Base-by-base conservation (phyloP, 2,113 vertebrate genomes). In the Strix uralensis region DNA sequence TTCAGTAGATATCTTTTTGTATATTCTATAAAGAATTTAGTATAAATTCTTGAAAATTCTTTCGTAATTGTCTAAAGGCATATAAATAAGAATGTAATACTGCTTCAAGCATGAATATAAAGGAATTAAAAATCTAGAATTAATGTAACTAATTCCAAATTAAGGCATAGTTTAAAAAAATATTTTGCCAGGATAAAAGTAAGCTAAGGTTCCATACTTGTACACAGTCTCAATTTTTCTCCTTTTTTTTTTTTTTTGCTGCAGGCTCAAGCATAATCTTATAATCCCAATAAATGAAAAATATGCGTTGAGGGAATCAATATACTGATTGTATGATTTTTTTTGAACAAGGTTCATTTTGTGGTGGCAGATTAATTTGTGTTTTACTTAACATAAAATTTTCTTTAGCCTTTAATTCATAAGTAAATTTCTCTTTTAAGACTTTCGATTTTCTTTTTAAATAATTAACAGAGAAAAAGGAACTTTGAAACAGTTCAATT, bases 241-340 rank as follows among this genome's bases (percentile, higher is more conserved):
- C 15, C 2, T 13, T 7, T 2, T 8, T 15, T 80, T 66, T 58
- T 52, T 62, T 74, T 77, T 85, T 88, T 90, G 2, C 84, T 93
- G 81, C 51, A 72, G 67, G 57, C 52, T 94, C 49, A 40, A 82
- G 10, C 23, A 54, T 51, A 81, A 80, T 70, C 74, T 70, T 90
- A 27, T 65, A 90, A 88, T 42, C 57, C 36, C 71, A 91, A 95
- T 93, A 89, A 95, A 96, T 87, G 61, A 94, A 94, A 97, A 96
- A 75, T 81, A 90, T 10, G 49, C 10, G 0, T 85, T 91, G 78
- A 94, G 70, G 62, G 84, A 93, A 92, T 95, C 93, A 94, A 71
- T 69, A 66, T 63, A 88, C 58, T 63, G 80, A 90, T 88, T 67
- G 29, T 63, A 92, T 46, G 42, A 70, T 38, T 75, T 67, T 74